Conservation (phyloP, 1,140 invertebrate genomes). For the Acromyrmex heyeri region DNA sequence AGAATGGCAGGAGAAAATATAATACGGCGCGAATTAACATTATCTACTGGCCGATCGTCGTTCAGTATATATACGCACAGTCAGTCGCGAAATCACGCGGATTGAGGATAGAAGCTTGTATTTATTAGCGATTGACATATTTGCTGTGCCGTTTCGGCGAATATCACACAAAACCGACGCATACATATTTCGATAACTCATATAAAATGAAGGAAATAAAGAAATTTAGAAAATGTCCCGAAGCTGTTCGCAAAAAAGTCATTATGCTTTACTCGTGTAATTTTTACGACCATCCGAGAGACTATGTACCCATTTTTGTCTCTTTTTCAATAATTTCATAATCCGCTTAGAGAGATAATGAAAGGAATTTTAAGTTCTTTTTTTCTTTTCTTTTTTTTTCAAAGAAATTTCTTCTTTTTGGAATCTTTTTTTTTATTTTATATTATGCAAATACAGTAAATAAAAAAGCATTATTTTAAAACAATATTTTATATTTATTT, state of each 20-base stretch:
- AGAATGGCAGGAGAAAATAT: conserved; percentile 33
- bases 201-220: neutral
- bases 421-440: neutral
- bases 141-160: neutral
- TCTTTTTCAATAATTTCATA: conserved; percentile 13
- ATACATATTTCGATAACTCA: neutral
- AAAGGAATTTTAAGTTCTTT: neutral
- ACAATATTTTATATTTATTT: neutral
- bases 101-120: neutral
- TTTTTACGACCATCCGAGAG: neutral
- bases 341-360: conserved; percentile 19
- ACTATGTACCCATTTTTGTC: neutral
- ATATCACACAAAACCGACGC: neutral
- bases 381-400: neutral
- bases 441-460: neutral
- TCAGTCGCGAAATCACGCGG: neutral
- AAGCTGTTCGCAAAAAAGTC: neutral
- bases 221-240: neutral
- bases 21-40: conserved; percentile 37
- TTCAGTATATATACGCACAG: neutral
- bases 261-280: neutral
- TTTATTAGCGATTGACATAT: conserved; percentile 1
- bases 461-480: neutral
- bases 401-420: no score
- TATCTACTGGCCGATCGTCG: neutral